These are phyloP conservation scores for Deilephila porcellus DNA, from an alignment of 2,888 invertebrate genomes.

Conservation along the genomic window DNA sequence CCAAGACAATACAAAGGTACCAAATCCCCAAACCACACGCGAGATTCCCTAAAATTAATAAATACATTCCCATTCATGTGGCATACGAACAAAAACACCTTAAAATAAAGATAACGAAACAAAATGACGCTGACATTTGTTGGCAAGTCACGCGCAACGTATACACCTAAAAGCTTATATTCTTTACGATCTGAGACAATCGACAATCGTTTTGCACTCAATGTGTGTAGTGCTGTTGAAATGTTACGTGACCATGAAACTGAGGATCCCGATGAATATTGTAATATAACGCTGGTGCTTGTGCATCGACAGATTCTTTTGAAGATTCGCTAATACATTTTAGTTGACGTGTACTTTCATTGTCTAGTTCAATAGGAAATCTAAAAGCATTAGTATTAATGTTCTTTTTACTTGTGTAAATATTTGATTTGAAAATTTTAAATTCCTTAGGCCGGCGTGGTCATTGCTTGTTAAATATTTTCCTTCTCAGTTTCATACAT, in stretches of 20 bases:
- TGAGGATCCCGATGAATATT: constrained; percentile 24
- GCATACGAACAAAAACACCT: constrained; percentile 29
- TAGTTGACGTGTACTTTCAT: background rate
- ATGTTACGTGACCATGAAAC: constrained; percentile 59
- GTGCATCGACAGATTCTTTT: background rate
- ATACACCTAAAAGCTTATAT: constrained; percentile 64
- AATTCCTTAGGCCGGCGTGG: no score
- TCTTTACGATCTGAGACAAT: constrained; percentile 54
- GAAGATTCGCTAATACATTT: background rate
- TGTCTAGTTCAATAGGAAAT: no score
- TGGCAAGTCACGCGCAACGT: constrained; percentile 51
- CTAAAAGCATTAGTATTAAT: no score
- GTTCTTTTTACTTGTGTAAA: no score
- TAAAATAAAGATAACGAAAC: constrained; percentile 32
- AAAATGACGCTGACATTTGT: constrained; percentile 37
- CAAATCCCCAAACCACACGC: background rate
- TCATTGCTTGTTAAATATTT: no score
- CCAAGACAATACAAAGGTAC: background rate
- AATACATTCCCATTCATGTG: constrained; percentile 19
- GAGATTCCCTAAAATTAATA: constrained; percentile 21
- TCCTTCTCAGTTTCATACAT: no score
- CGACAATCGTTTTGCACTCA: constrained; percentile 40
- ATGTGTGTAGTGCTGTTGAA: constrained; percentile 47
- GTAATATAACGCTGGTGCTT: background rate
- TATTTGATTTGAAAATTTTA: no score